Evolutionary conservation across 2,797 vertebrate genomes (phyloP), one percentile per base, ranked within the genome.

Genomic region (Tauraco hartlaubi): DNA sequence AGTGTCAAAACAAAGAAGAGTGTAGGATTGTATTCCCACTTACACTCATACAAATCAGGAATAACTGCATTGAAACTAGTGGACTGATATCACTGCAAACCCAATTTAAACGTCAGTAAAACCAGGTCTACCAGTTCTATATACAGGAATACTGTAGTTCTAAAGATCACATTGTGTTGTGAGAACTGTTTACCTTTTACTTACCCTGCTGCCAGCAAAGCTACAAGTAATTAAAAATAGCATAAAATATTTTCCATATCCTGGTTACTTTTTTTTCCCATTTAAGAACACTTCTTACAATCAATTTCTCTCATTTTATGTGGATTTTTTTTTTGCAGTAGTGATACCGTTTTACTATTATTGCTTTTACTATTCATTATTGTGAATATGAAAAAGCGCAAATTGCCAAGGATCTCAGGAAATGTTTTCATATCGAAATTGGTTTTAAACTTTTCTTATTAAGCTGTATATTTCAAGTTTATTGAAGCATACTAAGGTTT

Each of bases 1-100:
- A 16, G 46, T 88, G 91, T 88, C 87, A 90, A 92, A 90, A 87
- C 75, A 94, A 92, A 76, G 51, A 67, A 35, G 68, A 29, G 17
- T 26, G 1, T 33, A 23, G 59, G 31, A 66, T 39, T 78, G 41
- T 61, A 26, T 87, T 93, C 44, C 59, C 37, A 89, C 41, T 79
- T 64, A 17, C 17, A 46, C 35, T 77, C 9, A 1, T n/a, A 68
- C 61, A 63, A 75, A 88, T 84, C 66, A 69, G 68, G 59, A 91
- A 26, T 73, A 86, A 54, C 48, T 79, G 82, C 63, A 9, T 2
- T 68, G 71, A 79, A 88, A 75, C 73, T 9, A 59, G 39, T 35
- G 59, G 58, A 46, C 31, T 46, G 37, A 21, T 69, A 62, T 3
- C 62, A 78, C 51, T 84, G 85, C 61, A 93, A 88, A 88, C 33